Evolutionary conservation across 2,888 invertebrate genomes (phyloP).

Genomic region (Labia minor): DNA sequence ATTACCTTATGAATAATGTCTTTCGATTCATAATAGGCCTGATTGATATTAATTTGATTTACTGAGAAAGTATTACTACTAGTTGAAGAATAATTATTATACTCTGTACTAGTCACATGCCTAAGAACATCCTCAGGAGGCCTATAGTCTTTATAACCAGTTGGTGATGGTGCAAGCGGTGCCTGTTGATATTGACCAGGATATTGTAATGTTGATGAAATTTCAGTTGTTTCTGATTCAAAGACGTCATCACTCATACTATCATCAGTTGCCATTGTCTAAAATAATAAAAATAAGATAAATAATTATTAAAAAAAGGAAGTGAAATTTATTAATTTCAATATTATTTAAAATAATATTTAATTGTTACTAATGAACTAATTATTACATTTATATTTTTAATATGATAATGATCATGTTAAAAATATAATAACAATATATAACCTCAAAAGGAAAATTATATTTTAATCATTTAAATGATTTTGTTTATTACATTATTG

Average conservation of each 20-base stretch:
- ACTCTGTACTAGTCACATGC: not conserved
- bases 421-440: no score
- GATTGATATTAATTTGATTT: not conserved
- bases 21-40: slow-evolving; percentile 23
- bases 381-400: no score
- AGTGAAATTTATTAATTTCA: no score
- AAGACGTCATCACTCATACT: slow-evolving; percentile 79
- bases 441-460: no score
- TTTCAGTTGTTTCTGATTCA: slow-evolving; percentile 41
- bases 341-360: no score
- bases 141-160: slow-evolving; percentile 68
- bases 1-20: slow-evolving; percentile 16
- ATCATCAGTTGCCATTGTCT: slow-evolving; percentile 54
- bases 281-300: slow-evolving; percentile 26
- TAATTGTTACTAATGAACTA: no score
- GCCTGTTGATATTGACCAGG: no score
- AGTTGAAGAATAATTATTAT: not conserved
- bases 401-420: no score
- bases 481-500: no score
- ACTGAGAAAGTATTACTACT: not conserved
- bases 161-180: slow-evolving; percentile 51
- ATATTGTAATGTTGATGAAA: slow-evolving; percentile 21
- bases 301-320: no score
- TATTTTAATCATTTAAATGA: no score
- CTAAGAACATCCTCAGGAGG: slow-evolving; percentile 56